A percentile compares a stretch with the other conserved stretches of the same genome.
Evolutionary conservation across 1,140 invertebrate species (phyloP).

Genomic region (Nylanderia fulva): DNA sequence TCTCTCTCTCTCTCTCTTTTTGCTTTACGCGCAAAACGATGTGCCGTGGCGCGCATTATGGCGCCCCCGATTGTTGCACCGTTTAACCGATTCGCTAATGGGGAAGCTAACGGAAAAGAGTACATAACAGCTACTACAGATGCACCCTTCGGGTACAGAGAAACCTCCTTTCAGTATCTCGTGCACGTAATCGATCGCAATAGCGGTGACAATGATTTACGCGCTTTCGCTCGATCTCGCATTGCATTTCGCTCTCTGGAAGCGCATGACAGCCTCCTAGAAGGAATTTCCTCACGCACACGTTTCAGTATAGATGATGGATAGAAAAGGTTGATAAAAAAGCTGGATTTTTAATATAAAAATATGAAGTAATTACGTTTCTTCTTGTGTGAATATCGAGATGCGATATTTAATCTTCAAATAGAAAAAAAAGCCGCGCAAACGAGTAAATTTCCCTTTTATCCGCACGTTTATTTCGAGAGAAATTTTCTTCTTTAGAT

Average conservation of each 20-base stretch:
- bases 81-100: slow-evolving; percentile 57
- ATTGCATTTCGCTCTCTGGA: slow-evolving; percentile 13
- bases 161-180: slow-evolving; percentile 9
- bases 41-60: slow-evolving; percentile 32
- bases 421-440: not conserved
- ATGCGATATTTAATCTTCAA: not conserved
- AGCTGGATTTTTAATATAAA: too few species aligned
- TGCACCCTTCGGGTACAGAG: not conserved
- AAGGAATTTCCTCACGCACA: too few species aligned
- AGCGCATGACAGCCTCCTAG: not conserved
- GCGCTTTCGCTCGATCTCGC: slow-evolving; percentile 42
- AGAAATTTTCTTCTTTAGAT: not conserved
- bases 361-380: not conserved
- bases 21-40: slow-evolving; percentile 26
- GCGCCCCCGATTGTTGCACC: slow-evolving; percentile 32
- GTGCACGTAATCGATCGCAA: slow-evolving; percentile 51
- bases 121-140: slow-evolving; percentile 40
- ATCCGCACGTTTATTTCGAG: not conserved
- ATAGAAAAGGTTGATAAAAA: not conserved
- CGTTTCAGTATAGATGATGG: too few species aligned
- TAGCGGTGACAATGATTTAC: slow-evolving; percentile 42
- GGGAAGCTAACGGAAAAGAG: slow-evolving; percentile 52
- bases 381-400: not conserved
- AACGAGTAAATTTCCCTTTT: not conserved
- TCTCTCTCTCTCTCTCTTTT: not conserved